Evolutionary conservation across 2,888 invertebrate genomes (phyloP), one percentile per base, ranked within the genome.

Genomic region (Drosophila barbarae): DNA sequence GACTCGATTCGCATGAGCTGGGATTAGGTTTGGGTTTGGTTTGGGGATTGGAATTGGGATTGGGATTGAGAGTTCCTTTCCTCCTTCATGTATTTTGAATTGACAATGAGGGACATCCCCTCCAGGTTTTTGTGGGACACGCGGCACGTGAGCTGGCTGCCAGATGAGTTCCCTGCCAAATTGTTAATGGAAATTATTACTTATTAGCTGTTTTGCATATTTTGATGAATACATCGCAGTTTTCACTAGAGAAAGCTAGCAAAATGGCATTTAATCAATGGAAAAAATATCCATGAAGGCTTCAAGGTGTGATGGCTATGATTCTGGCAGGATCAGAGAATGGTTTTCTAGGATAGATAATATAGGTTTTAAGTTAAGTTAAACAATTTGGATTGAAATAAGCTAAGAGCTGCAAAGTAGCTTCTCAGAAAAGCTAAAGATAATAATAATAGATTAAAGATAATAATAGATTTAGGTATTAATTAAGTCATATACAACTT

Each of bases 201-300:
- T 70, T 73, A 74, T 78, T 69, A 73, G 63, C 63, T 73, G 41
- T 49, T 80, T 80, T 65, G 68, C 75, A 83, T 83, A 71, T 47
- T 38, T 50, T 50, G 41, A 35, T 56, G 42, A 42, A 58, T 26
- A 15, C 30, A 13, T 9, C 3, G 10, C 44, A 18, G 18, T 39
- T 13, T 39, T 12, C 42, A 26, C n/a, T 9, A 26, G 23, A 42
- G n/a, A 42, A 5, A 2, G 12, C n/a, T 6, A 12, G 15, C 6
- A 12, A 30, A 46, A 13, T 30, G 18, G 0, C 18, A 4, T 46
- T 32, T 18, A 32, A 32, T 32, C 13, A 9, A 30, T 3, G 30
- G 13, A 3, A 13, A 9, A 46, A 13, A 12, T 41, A 41, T n/a
- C 21, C 21, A 12, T 7, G 12, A 39, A 10, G 38, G 8, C 15